Conservation (phyloP, 2,888 invertebrate species). For the Falcaria lacertinaria region DNA sequence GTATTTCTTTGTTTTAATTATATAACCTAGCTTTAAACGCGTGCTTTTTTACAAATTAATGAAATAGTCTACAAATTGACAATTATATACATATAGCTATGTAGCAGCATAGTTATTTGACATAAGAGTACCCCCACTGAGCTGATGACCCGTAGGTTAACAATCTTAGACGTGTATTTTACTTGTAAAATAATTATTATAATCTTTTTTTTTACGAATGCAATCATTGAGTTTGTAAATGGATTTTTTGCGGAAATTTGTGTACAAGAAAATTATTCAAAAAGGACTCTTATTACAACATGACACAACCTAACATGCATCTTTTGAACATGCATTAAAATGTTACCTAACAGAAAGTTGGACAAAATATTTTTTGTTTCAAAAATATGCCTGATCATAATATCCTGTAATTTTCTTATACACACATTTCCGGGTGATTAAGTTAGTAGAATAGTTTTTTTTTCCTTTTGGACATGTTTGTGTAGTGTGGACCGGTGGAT, state of each 20-base stretch:
- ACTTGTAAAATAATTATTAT: slow-evolving; percentile 65
- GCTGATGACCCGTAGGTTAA: slow-evolving; percentile 24
- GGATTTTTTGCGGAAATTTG: slow-evolving; percentile 27
- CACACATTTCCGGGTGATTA: slow-evolving; percentile 41
- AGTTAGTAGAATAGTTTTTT: slow-evolving; percentile 50
- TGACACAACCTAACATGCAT: neutral
- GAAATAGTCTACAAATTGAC: neutral
- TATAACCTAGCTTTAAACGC: neutral
- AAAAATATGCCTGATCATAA: slow-evolving; percentile 10
- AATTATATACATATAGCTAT: neutral
- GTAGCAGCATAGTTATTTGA: neutral
- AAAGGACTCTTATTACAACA: too few species aligned
- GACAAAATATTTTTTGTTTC: too few species aligned
- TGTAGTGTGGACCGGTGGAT: slow-evolving; percentile 39
- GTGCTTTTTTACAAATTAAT: neutral
- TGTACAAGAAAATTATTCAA: neutral
- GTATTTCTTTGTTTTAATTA: neutral
- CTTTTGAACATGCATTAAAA: too few species aligned
- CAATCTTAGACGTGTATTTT: slow-evolving; percentile 38
- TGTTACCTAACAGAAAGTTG: too few species aligned
- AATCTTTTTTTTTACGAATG: slow-evolving; percentile 54
- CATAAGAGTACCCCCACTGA: slow-evolving; percentile 9
- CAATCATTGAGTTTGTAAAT: slow-evolving; percentile 74
- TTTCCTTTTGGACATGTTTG: slow-evolving; percentile 58
- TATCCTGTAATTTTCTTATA: slow-evolving; percentile 35